Base-by-base conservation (phyloP, 2,113 vertebrate species). In the Proterorhinus semilunaris region DNA sequence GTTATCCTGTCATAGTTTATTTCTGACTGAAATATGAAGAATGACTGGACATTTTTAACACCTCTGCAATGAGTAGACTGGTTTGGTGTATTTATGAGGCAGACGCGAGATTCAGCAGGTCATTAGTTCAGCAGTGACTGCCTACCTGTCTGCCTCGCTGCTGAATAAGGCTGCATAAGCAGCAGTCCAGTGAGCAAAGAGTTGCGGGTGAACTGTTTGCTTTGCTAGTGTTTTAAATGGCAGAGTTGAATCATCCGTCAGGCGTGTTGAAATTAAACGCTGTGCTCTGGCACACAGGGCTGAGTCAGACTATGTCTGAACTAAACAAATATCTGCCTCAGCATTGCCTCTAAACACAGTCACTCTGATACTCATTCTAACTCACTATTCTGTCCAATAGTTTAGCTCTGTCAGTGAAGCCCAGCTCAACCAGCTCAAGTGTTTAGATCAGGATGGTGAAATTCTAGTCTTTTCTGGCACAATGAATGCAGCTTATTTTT, bases 231-330 rank as follows among this genome's bases (percentile, higher is more conserved):
- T 82, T 70, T 79, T 83, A 83, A 85, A 86, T 83, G 78, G 79
- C 79, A 63, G 43, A 47, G 67, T 74, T 81, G 83, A 81, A 80
- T 85, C 84, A 82, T 84, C 75, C 65, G 70, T 84, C 85, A 83
- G 79, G 45, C 73, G 62, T 66, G 67, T 80, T 42, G 61, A 77
- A 86, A 83, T 82, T 73, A 74, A 83, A 78, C 79, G 74, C 72
- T 67, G 51, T 65, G 62, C 62, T 79, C 62, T 53, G 53, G 61
- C 47, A 66, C 71, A 75, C 52, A 51, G 21, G 62, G 65, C 66
- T 77, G 76, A 84, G 75, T 84, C 83, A 82, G 72, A 68, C 75
- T 49, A 15, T 65, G 79, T 83, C 81, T 79, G 78, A 82, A 74
- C 76, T 64, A 48, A 72, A 77, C 68, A 65, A 59, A 44, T 44